Conservation (phyloP, 2,888 invertebrate genomes). For the Notodonta dromedarius region DNA sequence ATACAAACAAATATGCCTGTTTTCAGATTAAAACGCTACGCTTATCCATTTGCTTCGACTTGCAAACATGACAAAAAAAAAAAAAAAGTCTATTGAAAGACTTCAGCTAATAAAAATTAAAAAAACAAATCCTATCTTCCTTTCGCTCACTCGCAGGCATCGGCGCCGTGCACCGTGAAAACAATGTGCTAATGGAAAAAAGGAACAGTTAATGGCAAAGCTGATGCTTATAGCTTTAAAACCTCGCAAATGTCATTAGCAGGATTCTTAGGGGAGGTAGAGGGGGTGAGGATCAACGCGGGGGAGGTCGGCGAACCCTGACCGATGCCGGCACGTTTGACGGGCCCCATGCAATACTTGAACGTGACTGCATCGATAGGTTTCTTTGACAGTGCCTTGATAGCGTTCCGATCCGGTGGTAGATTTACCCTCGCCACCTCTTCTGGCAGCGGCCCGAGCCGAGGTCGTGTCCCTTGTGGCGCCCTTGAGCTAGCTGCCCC, state of each 20-base stretch:
- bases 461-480: too few relatives aligned
- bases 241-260: conserved; percentile 11
- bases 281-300: neutral
- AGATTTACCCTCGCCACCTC: too few relatives aligned
- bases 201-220: neutral
- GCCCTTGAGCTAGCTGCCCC: too few relatives aligned
- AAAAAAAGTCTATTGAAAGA: too few relatives aligned
- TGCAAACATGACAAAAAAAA: too few relatives aligned
- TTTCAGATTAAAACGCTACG: too few relatives aligned
- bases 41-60: too few relatives aligned
- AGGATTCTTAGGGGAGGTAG: neutral
- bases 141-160: neutral
- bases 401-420: too few relatives aligned
- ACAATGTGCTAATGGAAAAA: neutral
- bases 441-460: too few relatives aligned
- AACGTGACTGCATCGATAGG: neutral
- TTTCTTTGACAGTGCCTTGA: too few relatives aligned
- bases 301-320: neutral
- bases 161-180: neutral
- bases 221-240: conserved; percentile 9
- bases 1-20: too few relatives aligned
- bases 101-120: neutral
- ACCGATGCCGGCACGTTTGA: neutral
- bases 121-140: neutral
- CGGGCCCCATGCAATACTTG: neutral